Evolutionary conservation across 2,888 invertebrate species (phyloP), one percentile per base, ranked within the genome.

Genomic region (Aporophyla lueneburgensis): DNA sequence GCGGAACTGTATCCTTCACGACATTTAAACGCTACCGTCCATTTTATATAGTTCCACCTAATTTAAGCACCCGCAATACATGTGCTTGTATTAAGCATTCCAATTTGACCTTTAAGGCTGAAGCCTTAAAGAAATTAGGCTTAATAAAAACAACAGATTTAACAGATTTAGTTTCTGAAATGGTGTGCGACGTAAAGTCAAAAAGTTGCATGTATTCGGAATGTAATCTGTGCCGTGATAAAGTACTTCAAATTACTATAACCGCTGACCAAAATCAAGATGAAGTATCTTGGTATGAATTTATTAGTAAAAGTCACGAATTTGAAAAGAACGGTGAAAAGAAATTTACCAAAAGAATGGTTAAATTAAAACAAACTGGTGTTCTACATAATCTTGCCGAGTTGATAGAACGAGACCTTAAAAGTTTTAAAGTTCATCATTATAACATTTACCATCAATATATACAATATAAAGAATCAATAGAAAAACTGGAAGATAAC

Each of bases 31-130:
- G 65, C 51, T 75, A 33, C 70, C 70, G 70, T 65, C 70, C 70
- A 58, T 75, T 70, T 75, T 65, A 75, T 66, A 65, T 75, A 40
- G 65, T 75, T 65, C 58, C 58, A 43, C 70, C 51, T 27, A 54
- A 63, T 70, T 33, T 75, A 65, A 54, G 33, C 51, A 75, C 46
- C 65, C 70, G 70, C 51, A 75, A 75, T 54, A 75, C 75, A 65
- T 75, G 75, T 76, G 61, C 53, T 59, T 76, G 71, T 65, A 71
- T 76, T 61, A 76, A 71, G 58, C 71, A 76, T 71, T 58, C 71
- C 21, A 76, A 76, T 62, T 70, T 75, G 56, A 58, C n/a, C 62
- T 74, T 71, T 58, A 66, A 76, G 40, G 65, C 70, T 54, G 54
- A 74, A 63, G 68, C 69, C 16, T n/a, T 69, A n/a, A 62, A 74